phyloP scores from a whole-genome alignment of 1,140 invertebrate species.

The Brachystomella parvula region DNA sequence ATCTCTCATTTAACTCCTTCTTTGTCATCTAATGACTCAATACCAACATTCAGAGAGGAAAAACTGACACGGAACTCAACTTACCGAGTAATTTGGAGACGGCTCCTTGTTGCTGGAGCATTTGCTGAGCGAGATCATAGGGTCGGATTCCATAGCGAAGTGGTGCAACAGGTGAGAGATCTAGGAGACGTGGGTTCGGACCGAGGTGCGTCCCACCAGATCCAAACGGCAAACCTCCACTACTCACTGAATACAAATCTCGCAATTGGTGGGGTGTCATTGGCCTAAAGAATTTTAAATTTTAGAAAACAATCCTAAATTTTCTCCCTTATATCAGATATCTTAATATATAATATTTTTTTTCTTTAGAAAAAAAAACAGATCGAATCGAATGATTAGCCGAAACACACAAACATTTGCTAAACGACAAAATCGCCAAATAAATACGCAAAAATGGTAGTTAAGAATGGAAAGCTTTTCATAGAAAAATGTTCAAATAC shows the following conservation, averaged over 20 bases:
- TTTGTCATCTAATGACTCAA: conserved; percentile 6
- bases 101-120: conserved; percentile 80
- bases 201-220: conserved; percentile 48
- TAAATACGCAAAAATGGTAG: neutral
- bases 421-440: neutral
- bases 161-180: conserved; percentile 52
- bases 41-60: too few relatives aligned
- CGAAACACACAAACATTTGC: neutral
- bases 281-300: conserved; percentile 11
- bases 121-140: conserved; percentile 79
- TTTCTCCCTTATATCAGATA: neutral
- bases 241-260: conserved; percentile 30
- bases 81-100: conserved; percentile 81
- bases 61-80: too few relatives aligned
- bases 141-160: conserved; percentile 66
- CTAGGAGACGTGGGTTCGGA: conserved; percentile 63
- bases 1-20: neutral
- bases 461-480: too few relatives aligned
- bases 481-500: too few relatives aligned
- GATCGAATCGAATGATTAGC: too few relatives aligned
- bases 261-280: conserved; percentile 36
- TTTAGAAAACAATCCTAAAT: neutral
- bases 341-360: neutral
- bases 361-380: too few relatives aligned
- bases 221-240: conserved; percentile 48